phyloP scores from a whole-genome alignment of 1,140 invertebrate species.

The Pectinophora gossypiella region DNA sequence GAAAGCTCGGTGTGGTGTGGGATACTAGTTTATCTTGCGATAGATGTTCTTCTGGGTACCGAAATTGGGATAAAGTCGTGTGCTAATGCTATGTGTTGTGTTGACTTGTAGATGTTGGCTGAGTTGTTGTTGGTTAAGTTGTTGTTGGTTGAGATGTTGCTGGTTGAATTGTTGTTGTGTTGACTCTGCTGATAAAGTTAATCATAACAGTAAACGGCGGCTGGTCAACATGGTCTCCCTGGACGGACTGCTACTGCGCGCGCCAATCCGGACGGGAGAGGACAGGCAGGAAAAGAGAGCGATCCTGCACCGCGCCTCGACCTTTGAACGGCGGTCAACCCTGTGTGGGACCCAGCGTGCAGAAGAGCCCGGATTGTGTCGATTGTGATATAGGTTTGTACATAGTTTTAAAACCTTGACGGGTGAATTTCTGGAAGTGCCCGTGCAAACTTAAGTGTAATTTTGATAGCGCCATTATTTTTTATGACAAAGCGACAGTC shows the following conservation, averaged over 20 bases:
- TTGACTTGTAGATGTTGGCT: no score
- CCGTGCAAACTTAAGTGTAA: no score
- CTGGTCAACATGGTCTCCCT: conserved; percentile 92
- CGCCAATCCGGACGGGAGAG: conserved; percentile 59
- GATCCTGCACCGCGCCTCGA: conserved; percentile 90
- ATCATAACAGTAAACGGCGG: conserved; percentile 89
- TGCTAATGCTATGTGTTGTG: no score
- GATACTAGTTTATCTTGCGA: no score
- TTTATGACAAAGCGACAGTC: no score
- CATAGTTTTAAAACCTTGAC: no score
- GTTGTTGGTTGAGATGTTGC: not conserved
- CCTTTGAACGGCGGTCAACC: conserved; percentile 90
- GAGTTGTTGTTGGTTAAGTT: no score
- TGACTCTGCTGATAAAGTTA: not conserved
- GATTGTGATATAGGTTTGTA: conserved; percentile 83
- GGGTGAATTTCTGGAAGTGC: no score
- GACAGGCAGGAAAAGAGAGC: conserved; percentile 83
- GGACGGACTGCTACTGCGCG: conserved; percentile 88
- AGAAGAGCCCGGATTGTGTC: conserved; percentile 88
- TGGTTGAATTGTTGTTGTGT: not conserved
- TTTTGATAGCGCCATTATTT: no score
- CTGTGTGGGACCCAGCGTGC: conserved; percentile 86
- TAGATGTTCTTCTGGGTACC: no score
- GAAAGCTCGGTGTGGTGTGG: no score
- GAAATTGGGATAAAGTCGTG: conserved; percentile 4